These are phyloP conservation scores for Cynoglossus semilaevis DNA, from an alignment of 2,113 vertebrate genomes.

Conservation along the genomic window DNA sequence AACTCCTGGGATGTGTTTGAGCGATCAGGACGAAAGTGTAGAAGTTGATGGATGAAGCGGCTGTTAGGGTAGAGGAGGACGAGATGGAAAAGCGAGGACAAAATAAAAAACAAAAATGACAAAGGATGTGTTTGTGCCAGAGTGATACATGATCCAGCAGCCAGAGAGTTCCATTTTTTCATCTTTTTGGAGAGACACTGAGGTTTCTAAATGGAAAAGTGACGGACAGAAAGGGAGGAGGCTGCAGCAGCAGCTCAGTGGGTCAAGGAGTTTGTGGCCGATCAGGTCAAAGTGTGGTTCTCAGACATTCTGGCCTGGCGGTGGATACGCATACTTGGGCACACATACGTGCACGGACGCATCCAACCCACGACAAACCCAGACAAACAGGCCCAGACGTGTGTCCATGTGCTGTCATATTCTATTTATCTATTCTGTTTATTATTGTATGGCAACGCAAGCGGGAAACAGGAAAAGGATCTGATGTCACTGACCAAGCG, in stretches of 20 bases:
- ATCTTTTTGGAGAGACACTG: slow-evolving; percentile 2
- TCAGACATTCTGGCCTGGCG: slow-evolving; percentile 52
- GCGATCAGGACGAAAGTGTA: slow-evolving; percentile 35
- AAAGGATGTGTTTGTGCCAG: slow-evolving; percentile 43
- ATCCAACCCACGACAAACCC: slow-evolving; percentile 17
- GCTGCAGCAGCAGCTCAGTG: slow-evolving; percentile 41
- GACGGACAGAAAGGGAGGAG: slow-evolving; percentile 50
- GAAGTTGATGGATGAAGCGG: slow-evolving; percentile 45
- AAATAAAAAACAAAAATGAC: slow-evolving; percentile 57
- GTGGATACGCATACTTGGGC: slow-evolving; percentile 9
- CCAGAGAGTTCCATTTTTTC: not conserved
- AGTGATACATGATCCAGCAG: slow-evolving; percentile 49
- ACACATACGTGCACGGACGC: slow-evolving; percentile 15
- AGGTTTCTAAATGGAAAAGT: slow-evolving; percentile 39
- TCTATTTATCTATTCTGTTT: slow-evolving; percentile 67
- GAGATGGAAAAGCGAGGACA: slow-evolving; percentile 34
- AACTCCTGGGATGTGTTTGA: slow-evolving; percentile 56
- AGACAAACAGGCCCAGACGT: slow-evolving; percentile 35
- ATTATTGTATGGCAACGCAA: slow-evolving; percentile 52
- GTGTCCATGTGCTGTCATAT: slow-evolving; percentile 51
- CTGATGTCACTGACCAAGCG: slow-evolving; percentile 63
- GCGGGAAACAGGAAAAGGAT: slow-evolving; percentile 71
- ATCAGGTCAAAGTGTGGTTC: slow-evolving; percentile 60
- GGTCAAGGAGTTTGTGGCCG: slow-evolving; percentile 66
- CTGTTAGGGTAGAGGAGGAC: slow-evolving; percentile 26